Evolutionary conservation across 2,797 vertebrate genomes (phyloP).

Genomic region (Mormyrus proboscirostris): DNA sequence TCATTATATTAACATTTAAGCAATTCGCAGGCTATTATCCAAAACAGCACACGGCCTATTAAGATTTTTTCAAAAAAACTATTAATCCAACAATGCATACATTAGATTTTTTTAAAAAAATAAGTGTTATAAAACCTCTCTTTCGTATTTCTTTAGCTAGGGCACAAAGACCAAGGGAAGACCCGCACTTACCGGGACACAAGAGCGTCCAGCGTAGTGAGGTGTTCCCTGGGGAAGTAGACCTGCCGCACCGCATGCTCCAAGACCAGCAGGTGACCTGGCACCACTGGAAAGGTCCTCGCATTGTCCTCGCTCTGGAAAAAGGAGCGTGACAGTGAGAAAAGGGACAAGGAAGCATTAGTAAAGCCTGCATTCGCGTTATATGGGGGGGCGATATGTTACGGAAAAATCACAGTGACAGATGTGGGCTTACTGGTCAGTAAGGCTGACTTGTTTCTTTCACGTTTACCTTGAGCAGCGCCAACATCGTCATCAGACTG

Average conservation of each 20-base stretch:
- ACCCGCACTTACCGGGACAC: constrained; percentile 72
- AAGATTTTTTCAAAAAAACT: not conserved
- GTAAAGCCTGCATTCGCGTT: not conserved
- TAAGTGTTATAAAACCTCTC: not conserved
- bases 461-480: constrained; percentile 79
- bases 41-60: not conserved
- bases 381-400: not conserved
- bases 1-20: not conserved
- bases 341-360: not conserved
- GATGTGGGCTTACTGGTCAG: not conserved
- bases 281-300: constrained; percentile 74
- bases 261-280: constrained; percentile 82
- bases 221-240: constrained; percentile 83
- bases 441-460: not conserved
- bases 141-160: not conserved
- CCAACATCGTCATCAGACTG: constrained; percentile 78
- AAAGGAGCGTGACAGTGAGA: not conserved
- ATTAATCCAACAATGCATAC: not conserved
- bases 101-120: too few species aligned
- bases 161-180: not conserved
- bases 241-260: constrained; percentile 84
- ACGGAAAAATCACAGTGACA: not conserved
- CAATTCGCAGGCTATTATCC: not conserved
- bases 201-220: constrained; percentile 78
- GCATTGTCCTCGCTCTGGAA: constrained; percentile 87